Evolutionary conservation across 2,797 vertebrate genomes (phyloP), one percentile per base, ranked within the genome.

Genomic region (Rhabdomys pumilio): DNA sequence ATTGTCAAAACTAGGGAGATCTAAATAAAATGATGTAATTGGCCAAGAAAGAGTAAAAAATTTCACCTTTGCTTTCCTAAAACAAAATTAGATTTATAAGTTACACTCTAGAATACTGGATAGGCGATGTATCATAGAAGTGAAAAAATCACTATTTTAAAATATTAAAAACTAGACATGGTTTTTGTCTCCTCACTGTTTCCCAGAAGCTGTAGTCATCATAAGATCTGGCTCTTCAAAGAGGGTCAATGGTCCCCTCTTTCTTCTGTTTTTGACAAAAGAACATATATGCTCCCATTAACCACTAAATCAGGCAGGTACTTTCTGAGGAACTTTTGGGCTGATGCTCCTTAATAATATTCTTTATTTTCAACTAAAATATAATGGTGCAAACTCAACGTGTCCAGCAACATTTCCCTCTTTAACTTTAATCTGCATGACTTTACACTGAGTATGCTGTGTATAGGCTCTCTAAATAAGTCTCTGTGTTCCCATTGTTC

Each of bases 11-110:
- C 38, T 93, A 65, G 59, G 12, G 72, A 87, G 47, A 75, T 79
- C 90, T 38, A 72, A 17, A 84, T 26, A 44, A 93, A 95, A 84
- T 81, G 2, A 61, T 94, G 75, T 91, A 63, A 86, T 63, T 41
- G 29, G 6, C 17, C 19, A 67, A 84, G 80, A 17, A 83, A 61
- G 1, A 11, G n/a, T 83, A 94, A 22, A 93, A 13, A 50, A 69
- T 61, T 67, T 53, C 53, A 34, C 29, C 6, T 92, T 93, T 17
- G 47, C n/a, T 69, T 87, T 96, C 44, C 67, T 69, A n/a, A 24
- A 83, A 63, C 0, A 85, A 34, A 59, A 67, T 77, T 80, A 83
- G 72, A 81, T 50, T 77, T 57, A 55, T 34, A 84, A 9, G 38
- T 17, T 38, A 41, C 59, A 38, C 13, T 53, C 55, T 73, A 12